Percentiles rank a stretch among this genome's conserved stretches.
These are phyloP conservation scores for Tangara arthus DNA, from an alignment of 2,797 vertebrate genomes.

Conservation along the genomic window DNA sequence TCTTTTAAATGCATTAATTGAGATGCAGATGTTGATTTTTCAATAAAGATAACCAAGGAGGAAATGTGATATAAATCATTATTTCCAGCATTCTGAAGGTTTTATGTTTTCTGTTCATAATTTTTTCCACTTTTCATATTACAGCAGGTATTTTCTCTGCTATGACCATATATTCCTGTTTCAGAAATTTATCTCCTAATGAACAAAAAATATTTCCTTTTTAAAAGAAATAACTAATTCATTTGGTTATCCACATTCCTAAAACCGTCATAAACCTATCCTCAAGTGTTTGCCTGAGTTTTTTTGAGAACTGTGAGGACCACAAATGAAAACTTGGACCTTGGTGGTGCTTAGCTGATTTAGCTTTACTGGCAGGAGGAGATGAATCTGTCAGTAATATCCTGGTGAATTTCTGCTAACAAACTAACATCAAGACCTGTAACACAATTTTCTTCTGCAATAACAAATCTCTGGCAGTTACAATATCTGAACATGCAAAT, in stretches of 20 bases:
- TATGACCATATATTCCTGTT: constrained; percentile 13
- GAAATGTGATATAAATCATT: constrained; percentile 31
- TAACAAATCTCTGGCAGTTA: not conserved
- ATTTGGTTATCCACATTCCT: constrained; percentile 22
- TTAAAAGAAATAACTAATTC: not conserved
- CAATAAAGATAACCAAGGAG: constrained; percentile 3
- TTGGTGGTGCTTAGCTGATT: not conserved
- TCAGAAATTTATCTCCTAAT: constrained; percentile 49
- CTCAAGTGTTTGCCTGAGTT: not conserved
- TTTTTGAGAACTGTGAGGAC: not conserved
- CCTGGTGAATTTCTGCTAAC: not conserved
- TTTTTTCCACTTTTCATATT: constrained; percentile 41
- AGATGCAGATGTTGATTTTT: constrained; percentile 52
- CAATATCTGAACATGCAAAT: not conserved
- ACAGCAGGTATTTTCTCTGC: constrained; percentile 25
- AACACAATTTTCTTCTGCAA: not conserved
- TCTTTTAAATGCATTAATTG: constrained; percentile 4
- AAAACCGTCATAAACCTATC: not conserved
- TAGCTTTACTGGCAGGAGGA: not conserved
- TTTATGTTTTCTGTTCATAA: not conserved
- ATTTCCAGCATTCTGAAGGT: not conserved
- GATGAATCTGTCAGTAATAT: not conserved
- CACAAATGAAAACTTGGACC: not conserved
- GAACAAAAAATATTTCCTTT: constrained; percentile 52
- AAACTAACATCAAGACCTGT: not conserved